Evolutionary conservation across 2,888 invertebrate species (phyloP).

Genomic region (Drosophila limbata): DNA sequence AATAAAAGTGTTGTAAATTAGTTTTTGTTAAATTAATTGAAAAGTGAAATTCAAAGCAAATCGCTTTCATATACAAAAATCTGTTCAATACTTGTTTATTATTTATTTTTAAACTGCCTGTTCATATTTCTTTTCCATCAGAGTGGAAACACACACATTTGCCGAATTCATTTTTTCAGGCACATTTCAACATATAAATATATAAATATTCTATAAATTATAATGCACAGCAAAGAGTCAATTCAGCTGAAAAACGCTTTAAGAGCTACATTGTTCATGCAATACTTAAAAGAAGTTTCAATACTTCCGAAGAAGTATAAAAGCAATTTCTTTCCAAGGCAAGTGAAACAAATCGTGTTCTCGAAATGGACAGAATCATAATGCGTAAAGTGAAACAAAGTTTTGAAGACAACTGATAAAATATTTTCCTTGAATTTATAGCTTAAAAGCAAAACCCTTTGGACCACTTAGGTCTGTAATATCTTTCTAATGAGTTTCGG

Average conservation of each 20-base stretch:
- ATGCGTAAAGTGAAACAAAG: slow-evolving; percentile 29
- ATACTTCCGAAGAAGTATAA: slow-evolving; percentile 13
- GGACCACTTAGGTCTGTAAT: slow-evolving; percentile 5
- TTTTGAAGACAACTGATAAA: slow-evolving; percentile 6
- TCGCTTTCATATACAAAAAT: slow-evolving; percentile 1
- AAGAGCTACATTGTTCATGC: slow-evolving; percentile 18
- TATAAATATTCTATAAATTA: background rate
- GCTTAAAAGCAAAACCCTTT: slow-evolving; percentile 1
- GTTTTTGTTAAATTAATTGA: slow-evolving; percentile 7
- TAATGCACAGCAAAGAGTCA: slow-evolving; percentile 3
- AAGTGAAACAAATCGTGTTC: slow-evolving; percentile 16
- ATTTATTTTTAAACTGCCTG: background rate
- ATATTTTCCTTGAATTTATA: slow-evolving; percentile 5
- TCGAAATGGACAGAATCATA: slow-evolving; percentile 20
- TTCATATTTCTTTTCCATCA: background rate
- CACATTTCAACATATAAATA: background rate
- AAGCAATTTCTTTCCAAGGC: slow-evolving; percentile 15
- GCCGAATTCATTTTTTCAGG: background rate
- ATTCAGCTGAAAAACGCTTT: slow-evolving; percentile 5
- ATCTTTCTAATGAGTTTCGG: slow-evolving; percentile 10
- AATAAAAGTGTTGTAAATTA: background rate
- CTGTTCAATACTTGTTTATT: background rate
- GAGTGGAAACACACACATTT: background rate
- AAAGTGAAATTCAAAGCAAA: slow-evolving; percentile 1
- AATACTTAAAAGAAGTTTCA: slow-evolving; percentile 4